These are phyloP conservation scores for Trachymyrmex septentrionalis DNA, from an alignment of 1,140 invertebrate species.

Conservation along the genomic window DNA sequence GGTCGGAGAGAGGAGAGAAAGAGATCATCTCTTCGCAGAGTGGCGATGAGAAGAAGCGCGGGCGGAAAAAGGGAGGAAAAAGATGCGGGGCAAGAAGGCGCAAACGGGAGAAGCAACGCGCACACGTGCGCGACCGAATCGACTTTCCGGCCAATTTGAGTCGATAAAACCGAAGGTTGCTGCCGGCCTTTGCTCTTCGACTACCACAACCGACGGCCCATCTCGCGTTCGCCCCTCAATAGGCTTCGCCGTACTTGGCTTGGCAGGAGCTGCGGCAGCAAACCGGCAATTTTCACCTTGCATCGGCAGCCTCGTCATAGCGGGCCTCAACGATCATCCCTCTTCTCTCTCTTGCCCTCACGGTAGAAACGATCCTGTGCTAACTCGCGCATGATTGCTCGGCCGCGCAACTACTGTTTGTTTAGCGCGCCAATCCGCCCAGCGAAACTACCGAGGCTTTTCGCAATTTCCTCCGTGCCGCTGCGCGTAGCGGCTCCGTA, in stretches of 20 bases:
- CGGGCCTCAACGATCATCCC: conserved; percentile 65
- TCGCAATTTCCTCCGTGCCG: conserved; percentile 65
- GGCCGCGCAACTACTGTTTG: conserved; percentile 79
- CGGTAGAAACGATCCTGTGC: conserved; percentile 53
- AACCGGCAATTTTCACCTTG: conserved; percentile 81
- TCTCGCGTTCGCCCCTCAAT: conserved; percentile 3
- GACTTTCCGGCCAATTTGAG: conserved; percentile 79
- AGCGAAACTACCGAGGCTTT: conserved; percentile 64
- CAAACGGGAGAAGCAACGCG: conserved; percentile 39
- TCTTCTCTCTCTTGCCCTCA: conserved; percentile 20
- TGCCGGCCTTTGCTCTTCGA: conserved; percentile 58
- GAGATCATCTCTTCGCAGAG: no score
- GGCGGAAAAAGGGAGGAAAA: background rate
- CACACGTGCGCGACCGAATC: conserved; percentile 62
- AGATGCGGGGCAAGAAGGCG: background rate
- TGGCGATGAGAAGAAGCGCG: background rate
- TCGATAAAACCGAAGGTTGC: conserved; percentile 77
- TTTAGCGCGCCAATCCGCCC: conserved; percentile 74
- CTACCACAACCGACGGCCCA: conserved; percentile 1
- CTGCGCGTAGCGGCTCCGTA: background rate
- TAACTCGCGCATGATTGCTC: conserved; percentile 66
- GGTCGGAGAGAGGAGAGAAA: background rate
- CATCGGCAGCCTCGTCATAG: conserved; percentile 55
- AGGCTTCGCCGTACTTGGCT: conserved; percentile 8
- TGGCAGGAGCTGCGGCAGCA: conserved; percentile 53